Conservation (phyloP, 1,140 invertebrate species). For the Adelges cooleyi region DNA sequence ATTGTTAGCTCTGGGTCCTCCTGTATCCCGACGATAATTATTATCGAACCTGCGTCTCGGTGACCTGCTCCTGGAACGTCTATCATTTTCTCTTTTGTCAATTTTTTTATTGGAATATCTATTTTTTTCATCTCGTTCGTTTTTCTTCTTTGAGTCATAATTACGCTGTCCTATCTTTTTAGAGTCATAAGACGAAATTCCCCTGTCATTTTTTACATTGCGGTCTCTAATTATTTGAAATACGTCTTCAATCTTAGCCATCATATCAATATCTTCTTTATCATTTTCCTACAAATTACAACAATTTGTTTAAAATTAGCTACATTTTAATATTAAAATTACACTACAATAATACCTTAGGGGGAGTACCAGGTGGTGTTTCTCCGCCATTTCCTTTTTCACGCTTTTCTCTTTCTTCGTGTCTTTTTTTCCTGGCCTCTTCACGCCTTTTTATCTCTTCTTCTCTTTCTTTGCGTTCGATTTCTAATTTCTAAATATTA, state of each 20-base stretch:
- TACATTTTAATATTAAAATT: too few species aligned
- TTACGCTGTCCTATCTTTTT: neutral
- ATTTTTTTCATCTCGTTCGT: neutral
- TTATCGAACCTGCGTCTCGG: neutral
- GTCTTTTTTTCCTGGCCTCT: constrained; percentile 46
- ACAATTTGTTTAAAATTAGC: too few species aligned
- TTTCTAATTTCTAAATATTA: constrained; percentile 51
- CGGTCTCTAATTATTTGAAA: constrained; percentile 18
- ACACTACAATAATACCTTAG: constrained; percentile 23
- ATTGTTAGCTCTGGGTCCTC: neutral
- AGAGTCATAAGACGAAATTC: neutral
- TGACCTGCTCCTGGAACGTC: neutral
- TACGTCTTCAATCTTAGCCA: constrained; percentile 16
- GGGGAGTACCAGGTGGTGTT: constrained; percentile 2
- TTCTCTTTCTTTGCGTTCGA: constrained; percentile 47
- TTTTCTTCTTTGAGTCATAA: neutral
- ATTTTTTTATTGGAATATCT: neutral
- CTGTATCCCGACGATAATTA: neutral
- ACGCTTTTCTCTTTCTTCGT: constrained; percentile 41
- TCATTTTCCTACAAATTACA: neutral
- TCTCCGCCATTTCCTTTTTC: constrained; percentile 8
- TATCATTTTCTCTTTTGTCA: constrained; percentile 2
- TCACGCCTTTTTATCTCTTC: constrained; percentile 50
- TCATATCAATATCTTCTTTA: constrained; percentile 16
- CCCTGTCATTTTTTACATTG: neutral